Evolutionary conservation across 2,113 vertebrate genomes (phyloP).

Genomic region (Brachirus orientalis): DNA sequence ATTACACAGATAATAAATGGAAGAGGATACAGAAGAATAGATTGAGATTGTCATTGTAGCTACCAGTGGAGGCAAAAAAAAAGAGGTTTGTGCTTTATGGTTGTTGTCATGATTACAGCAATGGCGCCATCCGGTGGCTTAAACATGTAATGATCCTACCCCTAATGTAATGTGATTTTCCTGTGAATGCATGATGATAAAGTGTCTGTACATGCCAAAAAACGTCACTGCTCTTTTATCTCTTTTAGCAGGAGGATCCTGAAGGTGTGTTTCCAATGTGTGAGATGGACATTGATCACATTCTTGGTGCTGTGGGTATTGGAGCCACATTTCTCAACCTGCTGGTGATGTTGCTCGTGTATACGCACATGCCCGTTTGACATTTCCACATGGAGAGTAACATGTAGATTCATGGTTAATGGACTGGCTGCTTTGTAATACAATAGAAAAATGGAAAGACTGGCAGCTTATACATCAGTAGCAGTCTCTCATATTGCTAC

Average conservation of each 20-base stretch:
- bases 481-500: too few species aligned
- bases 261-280: background rate
- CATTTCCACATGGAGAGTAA: background rate
- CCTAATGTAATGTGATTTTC: too few species aligned
- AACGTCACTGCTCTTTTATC: background rate
- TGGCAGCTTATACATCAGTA: too few species aligned
- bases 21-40: background rate
- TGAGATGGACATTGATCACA: slow-evolving; percentile 36
- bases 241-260: slow-evolving; percentile 18
- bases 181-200: background rate
- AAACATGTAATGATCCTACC: background rate
- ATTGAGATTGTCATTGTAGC: background rate
- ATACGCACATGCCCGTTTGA: slow-evolving; percentile 51
- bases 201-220: background rate
- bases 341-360: slow-evolving; percentile 57
- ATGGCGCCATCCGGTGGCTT: slow-evolving; percentile 47
- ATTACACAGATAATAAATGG: background rate
- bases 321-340: slow-evolving; percentile 54
- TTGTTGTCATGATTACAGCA: background rate
- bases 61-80: background rate
- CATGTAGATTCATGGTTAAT: background rate
- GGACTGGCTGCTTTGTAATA: background rate
- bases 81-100: too few species aligned
- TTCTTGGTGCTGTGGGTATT: slow-evolving; percentile 51
- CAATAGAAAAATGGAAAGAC: background rate